Base-by-base conservation (phyloP, 2,888 invertebrate genomes). In the Cryptocephalus moraei region DNA sequence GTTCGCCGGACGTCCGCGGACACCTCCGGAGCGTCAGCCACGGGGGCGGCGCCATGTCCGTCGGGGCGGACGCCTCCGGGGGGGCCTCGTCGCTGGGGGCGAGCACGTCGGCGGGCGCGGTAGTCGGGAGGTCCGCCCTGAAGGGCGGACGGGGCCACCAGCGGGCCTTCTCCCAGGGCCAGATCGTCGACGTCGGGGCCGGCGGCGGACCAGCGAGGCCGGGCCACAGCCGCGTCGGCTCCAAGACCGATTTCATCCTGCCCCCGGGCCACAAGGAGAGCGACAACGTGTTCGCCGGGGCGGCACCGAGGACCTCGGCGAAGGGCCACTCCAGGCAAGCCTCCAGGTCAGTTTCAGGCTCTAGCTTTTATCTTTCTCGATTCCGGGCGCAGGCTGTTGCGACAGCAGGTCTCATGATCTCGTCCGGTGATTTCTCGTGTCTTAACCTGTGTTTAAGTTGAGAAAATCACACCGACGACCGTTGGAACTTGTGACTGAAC, bases 221-320 rank as follows among this genome's bases (percentile, higher is more conserved):
- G 9, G 86, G 86, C 1, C 89, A 90, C 74, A 86, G 82, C 66
- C 80, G 91, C 42, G 82, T 87, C 31, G 86, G 86, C 49, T 90
- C 90, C 52, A 87, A 86, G 66, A 91, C 91, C 1, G 91, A 91
- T 65, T 91, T 91, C 64, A 91, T 90, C 56, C 73, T 91, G 50
- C 91, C 91, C 1, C 87, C 89, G 0, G 89, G 88, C 0, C 89
- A 91, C 68, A 82, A 88, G 56, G 89, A 90, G 54, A 72, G 76
- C 33, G 66, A 63, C 8, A 56, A 55, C 11, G 48, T 55, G 44
- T 22, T 22, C 6, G 47, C 56, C 48, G 52, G 64, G 49, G 51
- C 62, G 45, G 50, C 59, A 46, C 36, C 72, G 61, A 67, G 77
- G 56, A 60, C 71, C 62, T 74, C 75, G 2, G 74, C 73, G 39